Evolutionary conservation across 2,113 vertebrate genomes (phyloP).

Genomic region (Scalopus aquaticus): DNA sequence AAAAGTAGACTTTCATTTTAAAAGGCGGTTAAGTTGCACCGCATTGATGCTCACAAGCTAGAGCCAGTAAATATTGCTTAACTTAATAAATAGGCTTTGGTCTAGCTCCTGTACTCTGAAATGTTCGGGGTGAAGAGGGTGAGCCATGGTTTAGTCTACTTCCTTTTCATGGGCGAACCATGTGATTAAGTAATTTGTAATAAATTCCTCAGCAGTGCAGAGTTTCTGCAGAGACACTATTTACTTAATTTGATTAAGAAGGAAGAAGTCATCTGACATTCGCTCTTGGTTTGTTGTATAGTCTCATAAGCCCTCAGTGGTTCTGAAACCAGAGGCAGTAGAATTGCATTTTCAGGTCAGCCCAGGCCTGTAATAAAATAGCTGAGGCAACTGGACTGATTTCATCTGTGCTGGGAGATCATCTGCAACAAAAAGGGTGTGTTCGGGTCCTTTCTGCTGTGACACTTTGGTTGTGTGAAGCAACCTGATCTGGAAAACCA

Average conservation of each 20-base stretch:
- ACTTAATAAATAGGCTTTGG: slow-evolving; percentile 79
- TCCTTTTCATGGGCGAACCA: slow-evolving; percentile 69
- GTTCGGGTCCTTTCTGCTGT: neutral
- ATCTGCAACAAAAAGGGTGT: slow-evolving; percentile 71
- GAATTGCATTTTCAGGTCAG: slow-evolving; percentile 78
- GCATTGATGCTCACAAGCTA: slow-evolving; percentile 58
- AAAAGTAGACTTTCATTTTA: slow-evolving; percentile 74
- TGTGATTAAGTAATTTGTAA: slow-evolving; percentile 81
- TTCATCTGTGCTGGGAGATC: slow-evolving; percentile 80
- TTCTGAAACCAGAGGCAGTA: slow-evolving; percentile 74
- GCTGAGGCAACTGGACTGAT: slow-evolving; percentile 75
- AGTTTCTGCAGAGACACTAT: slow-evolving; percentile 80
- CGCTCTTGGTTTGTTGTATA: slow-evolving; percentile 67
- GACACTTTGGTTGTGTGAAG: slow-evolving; percentile 37
- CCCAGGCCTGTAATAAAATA: slow-evolving; percentile 73
- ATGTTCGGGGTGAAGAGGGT: slow-evolving; percentile 76
- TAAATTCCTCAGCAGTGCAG: slow-evolving; percentile 77
- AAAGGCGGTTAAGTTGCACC: slow-evolving; percentile 60
- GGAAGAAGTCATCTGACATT: slow-evolving; percentile 59
- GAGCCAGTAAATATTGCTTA: slow-evolving; percentile 68
- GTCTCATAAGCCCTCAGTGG: slow-evolving; percentile 74
- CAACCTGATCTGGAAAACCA: slow-evolving; percentile 65
- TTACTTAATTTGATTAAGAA: slow-evolving; percentile 85
- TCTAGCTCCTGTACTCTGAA: slow-evolving; percentile 61
- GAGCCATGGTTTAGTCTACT: slow-evolving; percentile 69